Base-by-base conservation (phyloP, 2,797 vertebrate species). In the Eleutherodactylus coqui region DNA sequence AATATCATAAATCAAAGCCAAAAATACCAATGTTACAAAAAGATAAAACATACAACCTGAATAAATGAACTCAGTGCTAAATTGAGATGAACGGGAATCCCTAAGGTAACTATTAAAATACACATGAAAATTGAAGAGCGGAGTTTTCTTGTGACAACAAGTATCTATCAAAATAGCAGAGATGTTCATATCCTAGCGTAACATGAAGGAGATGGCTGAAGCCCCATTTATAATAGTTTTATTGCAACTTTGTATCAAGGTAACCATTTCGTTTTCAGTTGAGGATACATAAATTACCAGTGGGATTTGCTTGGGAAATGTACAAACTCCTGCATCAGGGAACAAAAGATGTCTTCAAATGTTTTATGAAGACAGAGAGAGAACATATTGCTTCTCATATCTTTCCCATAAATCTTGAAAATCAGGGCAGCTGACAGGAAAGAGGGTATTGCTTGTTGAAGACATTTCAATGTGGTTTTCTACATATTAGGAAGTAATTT, bases 1-100 rank as follows among this genome's bases (percentile, higher is more conserved):
- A 14, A 32, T 49, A 14, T 29, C 38, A 87, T 87, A 84, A 87
- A 87, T 87, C 86, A 87, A 79, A 79, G 53, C 41, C 64, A 83
- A 32, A 69, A 79, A 75, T 83, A 84, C 75, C 43, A 16, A 51
- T 79, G 51, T 53, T 83, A 79, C 80, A 62, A 78, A 83, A 38
- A 79, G 64, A 79, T 64, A 73, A 79, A 83, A 79, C 21, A 24
- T 79, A 36, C 82, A 73, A 84, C 34, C 41, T n/a, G 51, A 87
- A 84, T 84, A 84, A 87, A 87, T 87, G 38, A 87, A 87, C 75
- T 79, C 75, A 69, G 43, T 38, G 27, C 29, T 64, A 87, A 87
- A 87, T 75, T 79, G 76, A 84, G 76, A 87, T 79, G 86, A 83
- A 75, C 32, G 34, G 51, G 79, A 84, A 83, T 84, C 86, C 81